Evolutionary conservation across 1,140 invertebrate species (phyloP), one percentile per base, ranked within the genome.

Genomic region (Scaptomyza graminum): DNA sequence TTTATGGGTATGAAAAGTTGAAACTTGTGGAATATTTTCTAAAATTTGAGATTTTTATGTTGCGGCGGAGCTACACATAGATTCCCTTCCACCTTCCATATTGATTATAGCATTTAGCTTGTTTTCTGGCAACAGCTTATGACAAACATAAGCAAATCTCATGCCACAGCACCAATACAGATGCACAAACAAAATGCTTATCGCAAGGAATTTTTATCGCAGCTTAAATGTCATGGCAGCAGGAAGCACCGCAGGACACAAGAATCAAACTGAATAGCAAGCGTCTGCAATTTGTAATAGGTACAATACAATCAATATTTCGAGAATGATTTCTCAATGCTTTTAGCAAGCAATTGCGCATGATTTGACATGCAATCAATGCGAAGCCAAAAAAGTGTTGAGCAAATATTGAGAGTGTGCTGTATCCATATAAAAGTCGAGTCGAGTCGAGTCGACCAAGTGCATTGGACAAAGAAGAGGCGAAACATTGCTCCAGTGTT

Each of bases 321-420:
- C 44, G 18, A 13, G 60, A 66, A 62, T 43, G 61, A 41, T 67
- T 81, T 50, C 54, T 52, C 64, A 60, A 79, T 78, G 78, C 82
- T 87, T 82, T 82, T 71, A 87, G 70, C 55, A 46, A 76, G 74
- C 60, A 89, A 89, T 88, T 89, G 84, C 84, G 76, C 84, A 88
- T n/a, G n/a, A 88, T 88, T 88, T 76, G 55, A 75, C 62, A 63
- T 69, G 83, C 78, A 88, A 88, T 87, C 79, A 83, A 89, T 88
- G 76, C 63, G 83, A 88, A 82, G 64, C 84, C 83, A 73, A 73
- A 82, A 82, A 83, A 88, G 75, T 88, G 72, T 82, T 82, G 63
- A 64, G 13, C 55, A 59, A 67, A 46, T 43, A 47, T 52, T 4
- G 28, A 39, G n/a, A 50, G 28, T 6, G 5, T 6, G 28, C 28